Evolutionary conservation across 2,113 vertebrate genomes (phyloP), one percentile per base, ranked within the genome.

Genomic region (Pollimyrus isidori): DNA sequence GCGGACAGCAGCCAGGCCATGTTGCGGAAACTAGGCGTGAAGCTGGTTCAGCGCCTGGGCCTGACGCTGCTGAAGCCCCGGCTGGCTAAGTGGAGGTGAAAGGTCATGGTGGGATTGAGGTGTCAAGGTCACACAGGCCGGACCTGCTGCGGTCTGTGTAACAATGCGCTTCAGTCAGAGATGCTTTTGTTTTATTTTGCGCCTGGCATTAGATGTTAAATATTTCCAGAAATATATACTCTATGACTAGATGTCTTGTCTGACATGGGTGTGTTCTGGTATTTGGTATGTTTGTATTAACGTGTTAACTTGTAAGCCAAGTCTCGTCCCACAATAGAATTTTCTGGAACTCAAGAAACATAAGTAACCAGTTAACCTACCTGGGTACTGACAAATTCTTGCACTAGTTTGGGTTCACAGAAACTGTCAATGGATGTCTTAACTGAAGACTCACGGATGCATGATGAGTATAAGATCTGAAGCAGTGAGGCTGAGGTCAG

Each of bases 31-130:
- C 95, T 98, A 0, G 95, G 96, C 0, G 94, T 98, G 92, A 99
- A 99, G 94, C 97, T 99, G 0, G 96, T 96, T 88, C 98, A 99
- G 90, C 95, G 98, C 2, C 96, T 99, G 5, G 97, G 97, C 0
- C 93, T 99, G 91, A 98, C 96, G 0, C 98, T 98, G 91, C 94
- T 99, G 84, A 99, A 98, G 91, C 97, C 98, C 0, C 97, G 96
- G 62, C 94, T 99, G 89, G 98, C 98, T 0, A 93, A 94, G 6
- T 99, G 98, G 98, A 98, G 98, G 98, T 97, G 52, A 94, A 96
- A 94, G 49, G 35, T 83, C 88, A 49, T 86, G 80, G 53, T 15
- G 49, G 26, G 4, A 42, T 7, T 10, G 30, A 21, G 6, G 52
- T n/a, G 86, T 21, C 2, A 7, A 19, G 49, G 49, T 50, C 26